Conservation (phyloP, 2,888 invertebrate species). For the Drosophila paranaensis region DNA sequence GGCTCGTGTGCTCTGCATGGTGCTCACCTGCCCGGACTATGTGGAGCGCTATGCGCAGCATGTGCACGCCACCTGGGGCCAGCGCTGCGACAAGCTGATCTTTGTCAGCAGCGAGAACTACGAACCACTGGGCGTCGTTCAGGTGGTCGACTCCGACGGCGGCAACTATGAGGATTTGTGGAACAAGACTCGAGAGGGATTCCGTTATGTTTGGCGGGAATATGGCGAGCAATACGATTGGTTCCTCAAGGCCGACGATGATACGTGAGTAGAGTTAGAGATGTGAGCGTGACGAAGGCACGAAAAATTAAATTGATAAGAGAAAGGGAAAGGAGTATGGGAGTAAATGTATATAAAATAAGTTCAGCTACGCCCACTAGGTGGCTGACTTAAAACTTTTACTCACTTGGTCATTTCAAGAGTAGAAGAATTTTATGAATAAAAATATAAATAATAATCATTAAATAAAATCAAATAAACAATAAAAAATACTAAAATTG, state of each 20-base stretch:
- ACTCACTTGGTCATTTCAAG: too few species aligned
- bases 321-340: too few species aligned
- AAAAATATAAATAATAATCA: too few species aligned
- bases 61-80: slow-evolving; percentile 97
- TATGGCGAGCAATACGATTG: slow-evolving; percentile 95
- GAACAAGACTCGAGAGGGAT: slow-evolving; percentile 98
- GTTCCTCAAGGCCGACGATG: slow-evolving; percentile 99
- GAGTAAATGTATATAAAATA: background rate
- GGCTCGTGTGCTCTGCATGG: slow-evolving; percentile 94
- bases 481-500: too few species aligned
- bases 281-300: background rate
- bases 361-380: background rate
- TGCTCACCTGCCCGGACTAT: slow-evolving; percentile 96
- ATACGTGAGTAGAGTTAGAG: slow-evolving; percentile 91
- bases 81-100: slow-evolving; percentile 92
- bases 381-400: background rate
- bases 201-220: slow-evolving; percentile 93
- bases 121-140: slow-evolving; percentile 90
- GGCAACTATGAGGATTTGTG: slow-evolving; percentile 91
- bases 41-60: slow-evolving; percentile 94
- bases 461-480: too few species aligned
- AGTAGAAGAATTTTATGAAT: background rate
- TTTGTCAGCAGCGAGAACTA: slow-evolving; percentile 93
- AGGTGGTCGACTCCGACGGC: slow-evolving; percentile 92
- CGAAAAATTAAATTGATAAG: too few species aligned